A percentile compares a stretch with the other conserved stretches of the same genome.
Conservation (phyloP, 2,113 vertebrate species). For the Glareola pratincola region DNA sequence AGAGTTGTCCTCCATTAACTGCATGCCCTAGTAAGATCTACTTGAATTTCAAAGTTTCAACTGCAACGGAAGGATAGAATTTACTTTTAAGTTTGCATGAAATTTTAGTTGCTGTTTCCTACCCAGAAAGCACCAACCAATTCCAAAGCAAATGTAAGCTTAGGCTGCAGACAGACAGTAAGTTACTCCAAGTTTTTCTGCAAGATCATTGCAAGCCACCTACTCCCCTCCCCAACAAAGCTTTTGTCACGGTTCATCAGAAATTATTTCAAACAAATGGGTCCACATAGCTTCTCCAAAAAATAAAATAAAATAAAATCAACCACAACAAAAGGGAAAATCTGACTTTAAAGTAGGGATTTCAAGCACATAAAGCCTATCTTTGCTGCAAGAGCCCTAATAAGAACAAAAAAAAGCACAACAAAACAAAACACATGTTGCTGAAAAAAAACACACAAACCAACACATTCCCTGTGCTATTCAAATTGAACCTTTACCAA, state of each 20-base stretch:
- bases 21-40: not conserved
- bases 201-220: not conserved
- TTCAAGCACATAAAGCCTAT: not conserved
- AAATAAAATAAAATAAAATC: not conserved
- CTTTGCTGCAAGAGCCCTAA: not conserved
- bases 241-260: not conserved
- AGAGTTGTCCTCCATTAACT: not conserved
- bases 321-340: not conserved
- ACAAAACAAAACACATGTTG: not conserved
- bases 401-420: not conserved
- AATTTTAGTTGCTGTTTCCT: not conserved
- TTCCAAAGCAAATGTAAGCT: not conserved
- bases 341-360: not conserved
- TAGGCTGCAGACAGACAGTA: not conserved
- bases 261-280: not conserved
- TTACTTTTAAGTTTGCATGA: not conserved
- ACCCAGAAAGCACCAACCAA: not conserved
- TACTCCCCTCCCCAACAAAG: not conserved
- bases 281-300: not conserved
- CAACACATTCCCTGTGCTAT: not conserved
- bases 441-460: not conserved
- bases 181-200: not conserved
- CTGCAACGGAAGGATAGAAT: not conserved
- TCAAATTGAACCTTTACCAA: slow-evolving; percentile 1
- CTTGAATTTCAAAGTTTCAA: not conserved